A percentile compares a stretch with the other conserved stretches of the same genome.
These are phyloP conservation scores for Taenaris catops DNA, from an alignment of 2,888 invertebrate genomes.

Conservation along the genomic window DNA sequence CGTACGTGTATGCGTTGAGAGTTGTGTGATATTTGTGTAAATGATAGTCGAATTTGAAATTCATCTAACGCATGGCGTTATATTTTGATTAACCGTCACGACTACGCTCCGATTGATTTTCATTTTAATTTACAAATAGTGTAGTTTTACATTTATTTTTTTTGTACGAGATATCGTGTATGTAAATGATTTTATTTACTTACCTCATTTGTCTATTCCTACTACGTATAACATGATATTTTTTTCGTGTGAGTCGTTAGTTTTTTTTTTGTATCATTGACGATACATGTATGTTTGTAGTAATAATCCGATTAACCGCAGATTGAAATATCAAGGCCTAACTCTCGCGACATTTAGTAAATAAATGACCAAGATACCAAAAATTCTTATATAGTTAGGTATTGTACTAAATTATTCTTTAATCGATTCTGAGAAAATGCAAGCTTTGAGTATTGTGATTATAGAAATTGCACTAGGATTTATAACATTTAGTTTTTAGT, in stretches of 20 bases:
- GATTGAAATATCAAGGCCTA: slow-evolving; percentile 47
- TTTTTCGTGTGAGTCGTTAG: slow-evolving; percentile 45
- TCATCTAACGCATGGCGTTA: slow-evolving; percentile 53
- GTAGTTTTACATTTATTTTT: slow-evolving; percentile 15
- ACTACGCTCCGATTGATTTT: slow-evolving; percentile 25
- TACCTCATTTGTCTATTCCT: slow-evolving; percentile 65
- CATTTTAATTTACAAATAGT: slow-evolving; percentile 17
- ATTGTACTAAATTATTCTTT: slow-evolving; percentile 43
- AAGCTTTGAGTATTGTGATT: slow-evolving; percentile 37
- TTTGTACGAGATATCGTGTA: slow-evolving; percentile 14
- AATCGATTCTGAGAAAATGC: slow-evolving; percentile 30
- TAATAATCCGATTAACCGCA: slow-evolving; percentile 29
- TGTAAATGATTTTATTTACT: slow-evolving; percentile 40
- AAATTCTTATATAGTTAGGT: slow-evolving; percentile 48
- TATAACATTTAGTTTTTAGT: slow-evolving; percentile 28
- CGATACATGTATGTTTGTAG: slow-evolving; percentile 36
- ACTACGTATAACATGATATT: slow-evolving; percentile 42
- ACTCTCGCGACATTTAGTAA: slow-evolving; percentile 49
- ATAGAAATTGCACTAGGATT: slow-evolving; percentile 33
- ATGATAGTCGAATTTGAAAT: slow-evolving; percentile 54
- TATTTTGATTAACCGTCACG: slow-evolving; percentile 35
- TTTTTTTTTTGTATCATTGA: slow-evolving; percentile 50
- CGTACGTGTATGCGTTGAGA: slow-evolving; percentile 10
- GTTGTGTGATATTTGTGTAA: slow-evolving; percentile 22
- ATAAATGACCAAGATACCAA: slow-evolving; percentile 61